Conservation (phyloP, 2,888 invertebrate genomes). For the Spicauda simplicius region DNA sequence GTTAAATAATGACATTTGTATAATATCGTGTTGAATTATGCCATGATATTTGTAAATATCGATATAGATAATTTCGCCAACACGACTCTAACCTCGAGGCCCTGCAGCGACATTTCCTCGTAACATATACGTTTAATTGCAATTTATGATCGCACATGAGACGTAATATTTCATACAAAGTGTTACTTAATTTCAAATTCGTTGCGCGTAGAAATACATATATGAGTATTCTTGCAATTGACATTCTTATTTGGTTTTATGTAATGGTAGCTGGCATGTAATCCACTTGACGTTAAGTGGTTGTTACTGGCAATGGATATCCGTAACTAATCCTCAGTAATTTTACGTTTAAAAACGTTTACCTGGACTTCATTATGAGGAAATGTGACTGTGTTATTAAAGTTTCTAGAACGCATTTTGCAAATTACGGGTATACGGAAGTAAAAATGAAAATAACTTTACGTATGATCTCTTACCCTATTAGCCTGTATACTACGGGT, state of each 20-base stretch:
- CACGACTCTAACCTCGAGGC: not conserved
- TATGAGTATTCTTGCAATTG: not conserved
- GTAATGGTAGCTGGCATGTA: not conserved
- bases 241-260: not conserved
- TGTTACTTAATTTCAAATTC: constrained; percentile 3
- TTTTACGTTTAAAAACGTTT: not conserved
- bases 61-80: no score
- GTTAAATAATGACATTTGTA: no score
- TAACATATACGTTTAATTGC: constrained; percentile 21
- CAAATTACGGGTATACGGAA: no score
- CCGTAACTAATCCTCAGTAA: not conserved
- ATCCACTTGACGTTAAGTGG: constrained; percentile 1
- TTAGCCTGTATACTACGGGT: no score
- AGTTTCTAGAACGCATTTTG: no score
- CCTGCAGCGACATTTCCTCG: constrained; percentile 17
- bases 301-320: not conserved
- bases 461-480: no score
- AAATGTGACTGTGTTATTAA: not conserved
- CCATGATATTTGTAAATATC: no score
- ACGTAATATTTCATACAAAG: constrained; percentile 1
- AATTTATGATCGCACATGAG: constrained; percentile 16
- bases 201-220: not conserved
- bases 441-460: no score
- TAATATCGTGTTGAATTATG: no score
- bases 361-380: not conserved